Percentiles rank a stretch among this genome's conserved stretches.
These are phyloP conservation scores for Ophion ventricosus DNA, from an alignment of 2,888 invertebrate genomes.

Conservation along the genomic window DNA sequence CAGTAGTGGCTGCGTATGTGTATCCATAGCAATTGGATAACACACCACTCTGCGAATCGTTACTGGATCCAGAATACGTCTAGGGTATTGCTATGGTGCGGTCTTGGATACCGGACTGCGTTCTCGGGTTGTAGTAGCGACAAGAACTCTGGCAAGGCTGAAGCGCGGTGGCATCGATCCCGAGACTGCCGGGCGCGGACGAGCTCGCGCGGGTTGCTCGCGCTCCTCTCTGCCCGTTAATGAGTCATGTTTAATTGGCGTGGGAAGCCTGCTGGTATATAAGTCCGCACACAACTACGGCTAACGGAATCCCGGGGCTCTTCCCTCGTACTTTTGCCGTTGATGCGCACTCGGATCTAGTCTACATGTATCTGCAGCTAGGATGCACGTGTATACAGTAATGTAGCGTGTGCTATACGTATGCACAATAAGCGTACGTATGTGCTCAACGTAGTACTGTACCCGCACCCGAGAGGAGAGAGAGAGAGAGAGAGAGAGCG, in stretches of 20 bases:
- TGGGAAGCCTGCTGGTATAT: constrained; percentile 81
- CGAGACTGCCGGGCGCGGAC: constrained; percentile 73
- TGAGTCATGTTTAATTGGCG: constrained; percentile 84
- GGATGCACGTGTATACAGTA: constrained; percentile 38
- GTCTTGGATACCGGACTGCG: constrained; percentile 36
- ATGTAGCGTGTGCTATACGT: constrained; percentile 16
- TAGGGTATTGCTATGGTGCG: constrained; percentile 43
- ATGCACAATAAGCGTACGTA: constrained; percentile 49
- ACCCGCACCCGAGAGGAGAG: constrained; percentile 47
- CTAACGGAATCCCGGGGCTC: constrained; percentile 80
- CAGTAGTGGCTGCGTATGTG: constrained; percentile 52
- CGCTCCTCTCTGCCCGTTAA: constrained; percentile 81
- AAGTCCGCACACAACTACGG: constrained; percentile 72
- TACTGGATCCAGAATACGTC: constrained; percentile 41
- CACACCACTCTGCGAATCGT: constrained; percentile 28
- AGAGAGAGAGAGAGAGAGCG: constrained; percentile 28
- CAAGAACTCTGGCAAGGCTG: constrained; percentile 52
- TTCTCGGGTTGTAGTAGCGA: constrained; percentile 39
- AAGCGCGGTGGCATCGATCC: constrained; percentile 79
- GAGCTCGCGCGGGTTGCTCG: constrained; percentile 52
- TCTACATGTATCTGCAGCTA: constrained; percentile 15
- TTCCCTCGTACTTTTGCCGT: constrained; percentile 63
- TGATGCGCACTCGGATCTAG: constrained; percentile 64
- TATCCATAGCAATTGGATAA: constrained; percentile 7
- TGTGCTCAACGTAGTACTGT: constrained; percentile 45